Evolutionary conservation across 2,888 invertebrate species (phyloP), one percentile per base, ranked within the genome.

Genomic region (Apamea monoglypha): DNA sequence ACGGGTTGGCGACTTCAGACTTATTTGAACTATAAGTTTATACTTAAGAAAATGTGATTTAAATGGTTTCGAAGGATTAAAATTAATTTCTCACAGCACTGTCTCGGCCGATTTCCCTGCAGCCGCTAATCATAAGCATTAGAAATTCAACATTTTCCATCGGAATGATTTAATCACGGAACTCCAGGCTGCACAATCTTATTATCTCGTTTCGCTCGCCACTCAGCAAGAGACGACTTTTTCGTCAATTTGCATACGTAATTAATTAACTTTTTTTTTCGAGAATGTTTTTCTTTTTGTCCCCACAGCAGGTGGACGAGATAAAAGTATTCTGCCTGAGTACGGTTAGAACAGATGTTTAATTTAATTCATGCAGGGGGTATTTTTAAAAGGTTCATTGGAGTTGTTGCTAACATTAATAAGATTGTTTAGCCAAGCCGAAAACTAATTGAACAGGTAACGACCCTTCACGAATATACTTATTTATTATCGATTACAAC

Each of bases 201-300:
- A 96, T 96, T 96, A 96, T 94, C 94, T 94, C 93, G 92, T 92
- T 92, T 91, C 90, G 91, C 90, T 91, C 92, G 88, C 89, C 85
- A 91, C 89, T 90, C 90, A 90, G 91, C 91, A 89, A 92, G 91
- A 91, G 91, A 93, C 93, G 95, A 95, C 93, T 95, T 96, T 91
- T 95, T 94, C 94, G 94, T 93, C 94, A 96, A 96, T 96, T 96
- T 96, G 95, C 96, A 96, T 96, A 96, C 95, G 94, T 96, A 96
- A 96, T 96, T 96, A 96, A 96, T 96, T 96, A 96, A 95, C 94
- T 95, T 95, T 95, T 95, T 95, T 91, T 94, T 91, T 90, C 80
- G 88, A 85, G 89, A 91, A 92, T 91, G 91, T 93, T 93, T 93
- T 92, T 91, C 89, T 92, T 91, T 92, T 91, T 87, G 85, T 86